Percentiles rank a stretch among this genome's conserved stretches.
Evolutionary conservation across 2,888 invertebrate genomes (phyloP).

Genomic region (Lacanobia wlatinum): DNA sequence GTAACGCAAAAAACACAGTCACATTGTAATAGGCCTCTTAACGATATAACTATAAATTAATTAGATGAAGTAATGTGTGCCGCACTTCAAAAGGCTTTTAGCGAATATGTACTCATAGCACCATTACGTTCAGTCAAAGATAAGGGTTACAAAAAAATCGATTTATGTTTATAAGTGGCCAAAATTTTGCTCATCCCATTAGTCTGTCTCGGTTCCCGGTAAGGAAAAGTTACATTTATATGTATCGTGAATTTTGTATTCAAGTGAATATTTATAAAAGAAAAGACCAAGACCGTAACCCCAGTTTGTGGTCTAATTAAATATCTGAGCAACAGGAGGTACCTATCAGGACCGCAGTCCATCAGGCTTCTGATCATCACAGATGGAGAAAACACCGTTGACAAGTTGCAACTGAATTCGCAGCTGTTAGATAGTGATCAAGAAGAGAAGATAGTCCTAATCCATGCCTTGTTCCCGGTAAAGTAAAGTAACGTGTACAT

Average conservation of each 20-base stretch:
- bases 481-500: background rate
- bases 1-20: too few species aligned
- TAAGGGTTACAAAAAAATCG: conserved; percentile 19
- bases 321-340: too few species aligned
- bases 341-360: too few species aligned
- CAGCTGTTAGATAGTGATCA: too few species aligned
- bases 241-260: background rate
- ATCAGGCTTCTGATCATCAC: too few species aligned
- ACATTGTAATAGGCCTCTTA: too few species aligned
- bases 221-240: background rate
- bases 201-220: background rate
- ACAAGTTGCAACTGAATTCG: too few species aligned
- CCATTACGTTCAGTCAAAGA: conserved; percentile 13
- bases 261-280: background rate
- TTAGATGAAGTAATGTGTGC: background rate
- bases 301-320: too few species aligned
- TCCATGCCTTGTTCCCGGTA: too few species aligned
- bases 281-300: too few species aligned
- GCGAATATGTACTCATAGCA: background rate
- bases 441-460: too few species aligned
- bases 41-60: background rate
- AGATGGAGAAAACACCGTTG: too few species aligned
- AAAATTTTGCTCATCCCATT: conserved; percentile 9
- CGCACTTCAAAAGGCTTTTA: conserved; percentile 23
- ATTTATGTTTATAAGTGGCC: background rate